A percentile compares a stretch with the other conserved stretches of the same genome.
Evolutionary conservation across 92 coral and sea anemone species (phyloP).

Genomic region (Paramuricea clavata): DNA sequence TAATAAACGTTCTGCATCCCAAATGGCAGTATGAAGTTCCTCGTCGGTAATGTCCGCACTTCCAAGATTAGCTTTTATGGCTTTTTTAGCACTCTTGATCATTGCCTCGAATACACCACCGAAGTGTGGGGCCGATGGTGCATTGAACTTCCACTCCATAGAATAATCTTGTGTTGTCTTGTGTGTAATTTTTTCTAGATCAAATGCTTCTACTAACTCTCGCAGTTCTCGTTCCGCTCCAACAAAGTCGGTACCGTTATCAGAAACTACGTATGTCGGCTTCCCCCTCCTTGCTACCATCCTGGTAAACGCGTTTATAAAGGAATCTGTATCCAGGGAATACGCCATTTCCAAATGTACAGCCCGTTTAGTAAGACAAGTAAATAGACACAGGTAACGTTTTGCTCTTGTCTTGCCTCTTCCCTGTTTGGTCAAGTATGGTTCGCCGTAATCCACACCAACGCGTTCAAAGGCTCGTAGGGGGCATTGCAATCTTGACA

Average conservation of each 20-base stretch:
- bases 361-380: slow-evolving; percentile 63
- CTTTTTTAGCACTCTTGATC: neutral
- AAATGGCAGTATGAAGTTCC: no score
- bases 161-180: neutral
- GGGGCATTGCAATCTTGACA: slow-evolving; percentile 33
- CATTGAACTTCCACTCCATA: neutral
- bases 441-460: slow-evolving; percentile 59
- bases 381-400: slow-evolving; percentile 64
- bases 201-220: neutral
- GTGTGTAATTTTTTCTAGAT: neutral
- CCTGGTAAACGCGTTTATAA: neutral
- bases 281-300: neutral
- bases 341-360: slow-evolving; percentile 56
- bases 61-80: neutral
- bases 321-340: slow-evolving; percentile 36
- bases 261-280: neutral
- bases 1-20: no score
- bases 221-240: neutral
- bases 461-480: slow-evolving; percentile 59
- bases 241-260: neutral
- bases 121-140: neutral
- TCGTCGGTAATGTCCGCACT: slow-evolving; percentile 43
- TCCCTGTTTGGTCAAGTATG: slow-evolving; percentile 60
- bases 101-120: slow-evolving; percentile 1
- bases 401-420: slow-evolving; percentile 55